Percentiles rank a stretch among this genome's conserved stretches.
phyloP scores from a whole-genome alignment of 2,888 invertebrate species.

The Dryobotodes eremita region DNA sequence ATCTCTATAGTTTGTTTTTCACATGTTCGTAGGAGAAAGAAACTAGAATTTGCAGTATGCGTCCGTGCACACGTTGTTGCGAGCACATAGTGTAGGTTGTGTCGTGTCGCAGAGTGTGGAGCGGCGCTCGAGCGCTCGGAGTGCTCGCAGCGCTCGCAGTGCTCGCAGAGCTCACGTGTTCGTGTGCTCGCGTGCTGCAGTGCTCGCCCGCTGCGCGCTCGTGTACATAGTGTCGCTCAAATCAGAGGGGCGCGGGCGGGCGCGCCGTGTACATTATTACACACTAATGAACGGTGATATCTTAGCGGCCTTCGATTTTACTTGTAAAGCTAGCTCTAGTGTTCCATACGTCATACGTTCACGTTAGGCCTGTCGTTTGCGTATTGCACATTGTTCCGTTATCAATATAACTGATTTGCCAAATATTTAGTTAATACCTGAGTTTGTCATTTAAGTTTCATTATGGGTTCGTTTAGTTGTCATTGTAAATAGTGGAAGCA shows the following conservation, averaged over 20 bases:
- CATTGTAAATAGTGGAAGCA: conserved; percentile 83
- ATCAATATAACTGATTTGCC: conserved; percentile 80
- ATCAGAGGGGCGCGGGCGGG: conserved; percentile 71
- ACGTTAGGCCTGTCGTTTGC: conserved; percentile 76
- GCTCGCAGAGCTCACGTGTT: background rate
- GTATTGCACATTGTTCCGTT: conserved; percentile 79
- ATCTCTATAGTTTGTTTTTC: conserved; percentile 61
- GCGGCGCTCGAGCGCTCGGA: conserved; percentile 20
- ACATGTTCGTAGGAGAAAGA: conserved; percentile 39
- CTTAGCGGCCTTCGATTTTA: conserved; percentile 91
- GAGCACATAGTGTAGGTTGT: conserved; percentile 36
- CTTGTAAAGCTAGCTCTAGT: conserved; percentile 90
- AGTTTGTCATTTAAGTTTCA: conserved; percentile 78
- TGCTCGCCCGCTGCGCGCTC: conserved; percentile 58
- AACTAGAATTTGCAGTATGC: conserved; percentile 55
- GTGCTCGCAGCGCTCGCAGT: conserved; percentile 14
- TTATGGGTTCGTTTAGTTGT: conserved; percentile 79
- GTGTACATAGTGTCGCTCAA: conserved; percentile 83
- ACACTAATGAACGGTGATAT: conserved; percentile 90
- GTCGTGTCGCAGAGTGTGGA: conserved; percentile 7
- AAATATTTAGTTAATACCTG: conserved; percentile 86
- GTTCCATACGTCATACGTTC: conserved; percentile 78
- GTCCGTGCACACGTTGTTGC: conserved; percentile 41
- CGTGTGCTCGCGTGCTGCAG: conserved; percentile 7
- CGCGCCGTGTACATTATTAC: conserved; percentile 85